A percentile compares a stretch with the other conserved stretches of the same genome.
These are phyloP conservation scores for Naja naja DNA, from an alignment of 2,113 vertebrate genomes.

Conservation along the genomic window DNA sequence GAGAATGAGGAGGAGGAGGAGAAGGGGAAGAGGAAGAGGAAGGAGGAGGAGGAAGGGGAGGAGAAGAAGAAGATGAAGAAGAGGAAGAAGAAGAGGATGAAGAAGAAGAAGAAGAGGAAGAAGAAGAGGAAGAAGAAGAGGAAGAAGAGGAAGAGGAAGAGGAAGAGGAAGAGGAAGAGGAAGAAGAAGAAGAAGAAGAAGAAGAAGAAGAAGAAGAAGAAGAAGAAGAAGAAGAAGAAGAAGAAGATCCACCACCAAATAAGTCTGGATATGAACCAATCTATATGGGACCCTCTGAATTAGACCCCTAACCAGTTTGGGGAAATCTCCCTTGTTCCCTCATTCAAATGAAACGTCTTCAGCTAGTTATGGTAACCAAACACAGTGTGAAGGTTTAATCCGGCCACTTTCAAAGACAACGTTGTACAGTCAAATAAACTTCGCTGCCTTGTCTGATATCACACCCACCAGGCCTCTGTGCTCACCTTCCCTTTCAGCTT, in stretches of 20 bases:
- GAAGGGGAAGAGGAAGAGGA: accelerated
- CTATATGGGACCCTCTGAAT: neutral
- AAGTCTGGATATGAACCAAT: neutral
- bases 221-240: too few species aligned
- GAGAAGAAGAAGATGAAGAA: too few species aligned
- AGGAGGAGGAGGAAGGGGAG: too few species aligned
- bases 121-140: accelerated
- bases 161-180: too few species aligned
- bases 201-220: too few species aligned
- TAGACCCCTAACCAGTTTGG: neutral
- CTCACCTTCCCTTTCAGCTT: slow-evolving; percentile 80
- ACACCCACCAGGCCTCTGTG: accelerated
- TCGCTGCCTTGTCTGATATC: neutral
- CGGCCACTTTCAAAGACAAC: neutral
- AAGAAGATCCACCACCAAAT: too few species aligned
- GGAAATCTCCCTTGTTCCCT: neutral
- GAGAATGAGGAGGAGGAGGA: too few species aligned
- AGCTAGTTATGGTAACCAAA: neutral
- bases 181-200: too few species aligned
- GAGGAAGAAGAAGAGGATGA: too few species aligned
- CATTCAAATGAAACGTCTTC: neutral
- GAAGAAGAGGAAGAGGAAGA: too few species aligned
- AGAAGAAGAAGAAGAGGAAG: too few species aligned
- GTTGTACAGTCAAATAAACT: accelerated
- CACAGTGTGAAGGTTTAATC: neutral